Evolutionary conservation across 2,797 vertebrate genomes (phyloP), one percentile per base, ranked within the genome.

Genomic region (Sebastes jordani): DNA sequence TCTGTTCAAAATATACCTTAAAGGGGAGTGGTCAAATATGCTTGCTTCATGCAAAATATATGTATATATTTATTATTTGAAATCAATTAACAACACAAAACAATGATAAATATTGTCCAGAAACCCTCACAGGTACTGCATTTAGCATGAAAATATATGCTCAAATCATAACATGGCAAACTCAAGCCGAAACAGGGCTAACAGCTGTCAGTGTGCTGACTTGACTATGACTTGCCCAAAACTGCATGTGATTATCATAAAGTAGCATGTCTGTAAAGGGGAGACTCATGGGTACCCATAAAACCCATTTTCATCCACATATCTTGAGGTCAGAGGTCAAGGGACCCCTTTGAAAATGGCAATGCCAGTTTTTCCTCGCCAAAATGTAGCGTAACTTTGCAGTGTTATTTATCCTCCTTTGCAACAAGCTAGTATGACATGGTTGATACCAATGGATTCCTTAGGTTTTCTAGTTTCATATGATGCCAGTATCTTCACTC

Each of bases 81-180:
- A n/a, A 52, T 52, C 18, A 52, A 52, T 52, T 52, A 52, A 52
- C 46, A n/a, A n/a, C 46, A 49, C 46, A 49, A 0, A 49, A 49
- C 18, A 52, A n/a, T 52, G 7, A 52, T 4, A 52, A 52, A 4
- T 42, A 42, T n/a, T 52, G 46, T n/a, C 46, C 46, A 52, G 18
- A 0, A 9, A 2, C 46, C 46, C 2, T 52, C 46, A 52, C 18
- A 52, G 3, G 18, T 52, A n/a, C 46, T 52, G 18, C 18, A n/a
- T 52, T 52, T 52, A n/a, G 46, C 46, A 52, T 20, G n/a, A 9
- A 52, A 49, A 49, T 46, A 49, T 9, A 52, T 52, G 46, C 46
- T 52, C 18, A 52, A n/a, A 52, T 52, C 46, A 52, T 52, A 52
- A 49, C 3, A 20, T n/a, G 18, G 18, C 18, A 49, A 49, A 49